Conservation (phyloP, 2,113 vertebrate genomes). For the Suncus etruscus region DNA sequence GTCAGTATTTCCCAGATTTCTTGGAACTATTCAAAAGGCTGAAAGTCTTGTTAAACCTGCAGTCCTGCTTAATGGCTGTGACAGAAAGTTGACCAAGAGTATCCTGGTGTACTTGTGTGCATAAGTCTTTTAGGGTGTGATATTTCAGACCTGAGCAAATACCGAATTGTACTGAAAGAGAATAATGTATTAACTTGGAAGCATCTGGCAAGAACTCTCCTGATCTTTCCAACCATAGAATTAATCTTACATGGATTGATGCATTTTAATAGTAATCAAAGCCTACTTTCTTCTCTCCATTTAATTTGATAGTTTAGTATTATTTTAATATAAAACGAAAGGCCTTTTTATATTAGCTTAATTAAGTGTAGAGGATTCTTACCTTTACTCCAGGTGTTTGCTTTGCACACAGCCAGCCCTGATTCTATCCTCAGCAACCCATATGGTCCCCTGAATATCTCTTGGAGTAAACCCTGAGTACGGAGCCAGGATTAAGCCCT, state of each 20-base stretch:
- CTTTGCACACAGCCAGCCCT: no score
- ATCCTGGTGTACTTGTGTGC: not conserved
- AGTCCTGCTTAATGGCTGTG: not conserved
- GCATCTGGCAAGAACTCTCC: not conserved
- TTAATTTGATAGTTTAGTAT: not conserved
- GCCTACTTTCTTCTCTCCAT: not conserved
- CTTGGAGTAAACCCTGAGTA: no score
- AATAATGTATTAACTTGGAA: not conserved
- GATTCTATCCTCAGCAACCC: no score
- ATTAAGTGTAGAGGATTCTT: no score
- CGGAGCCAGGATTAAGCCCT: no score
- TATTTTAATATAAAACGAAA: conserved; percentile 14
- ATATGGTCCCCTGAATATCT: no score
- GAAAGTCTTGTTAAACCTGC: not conserved
- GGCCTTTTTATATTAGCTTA: not conserved
- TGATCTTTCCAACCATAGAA: not conserved
- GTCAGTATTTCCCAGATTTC: not conserved
- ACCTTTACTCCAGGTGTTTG: not conserved
- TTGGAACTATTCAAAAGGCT: not conserved
- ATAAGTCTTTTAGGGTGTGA: not conserved
- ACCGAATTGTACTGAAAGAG: not conserved
- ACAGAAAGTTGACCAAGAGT: not conserved
- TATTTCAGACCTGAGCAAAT: conserved; percentile 12
- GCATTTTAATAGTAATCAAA: not conserved
- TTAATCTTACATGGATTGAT: not conserved